Evolutionary conservation across 1,140 invertebrate species (phyloP), one percentile per base, ranked within the genome.

Genomic region (Plectus sambesii): DNA sequence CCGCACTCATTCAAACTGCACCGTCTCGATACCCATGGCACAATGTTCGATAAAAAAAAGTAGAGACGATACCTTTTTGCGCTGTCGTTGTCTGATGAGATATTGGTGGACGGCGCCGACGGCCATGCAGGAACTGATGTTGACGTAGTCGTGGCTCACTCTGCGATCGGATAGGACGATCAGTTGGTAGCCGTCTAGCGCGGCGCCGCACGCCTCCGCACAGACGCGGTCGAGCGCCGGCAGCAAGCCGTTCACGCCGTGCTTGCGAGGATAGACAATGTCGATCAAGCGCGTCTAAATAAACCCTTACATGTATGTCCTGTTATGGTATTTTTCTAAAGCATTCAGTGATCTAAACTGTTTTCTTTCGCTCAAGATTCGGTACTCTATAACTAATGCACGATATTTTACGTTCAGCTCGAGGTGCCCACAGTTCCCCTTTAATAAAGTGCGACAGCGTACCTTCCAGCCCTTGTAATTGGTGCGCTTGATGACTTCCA

Each of bases 71-170:
- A 93, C 87, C 71, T 93, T 94, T 87, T 94, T 93, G 51, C 93
- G 77, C 49, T 89, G 84, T 42, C 92, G 79, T 37, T 87, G 83
- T 71, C 92, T 86, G 62, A 98, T 96, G 52, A 99, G 71, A 72
- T 87, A 79, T 70, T 97, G 90, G 75, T 98, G 93, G 8, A 87
- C 83, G 22, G 87, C 87, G 40, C 89, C 92, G 19, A 96, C 72
- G 0, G 86, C 84, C 25, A 97, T 70, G 26, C 96, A 72, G 22
- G 56, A 55, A 25, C 53, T 60, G 76, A 77, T 77, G 71, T 54
- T 55, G 26, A 72, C 50, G 27, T 56, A 40, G 44, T 55, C 39
- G 39, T 59, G 35, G 42, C 35, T 82, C 39, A 80, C 82, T 51
- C 73, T 76, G 23, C 84, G 76, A 75, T 98, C 92, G 25, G 85